Percentiles rank a stretch among this genome's conserved stretches.
These are phyloP conservation scores for Campoplex capitator DNA, from an alignment of 2,888 invertebrate species.

Conservation along the genomic window DNA sequence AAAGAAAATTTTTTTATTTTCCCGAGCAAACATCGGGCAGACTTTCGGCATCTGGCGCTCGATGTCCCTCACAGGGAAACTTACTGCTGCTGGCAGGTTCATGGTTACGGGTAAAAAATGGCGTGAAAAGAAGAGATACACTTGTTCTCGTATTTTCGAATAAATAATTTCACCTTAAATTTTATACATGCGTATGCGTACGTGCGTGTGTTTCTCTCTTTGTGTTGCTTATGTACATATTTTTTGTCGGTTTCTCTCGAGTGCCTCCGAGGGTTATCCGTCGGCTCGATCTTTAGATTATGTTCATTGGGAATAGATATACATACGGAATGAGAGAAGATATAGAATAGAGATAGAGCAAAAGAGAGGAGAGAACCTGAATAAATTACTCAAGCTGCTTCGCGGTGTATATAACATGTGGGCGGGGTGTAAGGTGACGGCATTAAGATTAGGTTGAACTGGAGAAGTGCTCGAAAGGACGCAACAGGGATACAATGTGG, in stretches of 20 bases:
- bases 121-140: constrained; percentile 59
- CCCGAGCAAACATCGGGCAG: neutral
- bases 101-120: constrained; percentile 22
- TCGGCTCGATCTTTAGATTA: constrained; percentile 65
- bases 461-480: constrained; percentile 55
- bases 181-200: neutral
- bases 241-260: constrained; percentile 31
- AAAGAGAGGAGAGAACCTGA: constrained; percentile 69
- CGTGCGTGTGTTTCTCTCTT: neutral
- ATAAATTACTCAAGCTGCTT: constrained; percentile 77
- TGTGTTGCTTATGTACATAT: neutral
- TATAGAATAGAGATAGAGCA: constrained; percentile 44
- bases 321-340: constrained; percentile 61
- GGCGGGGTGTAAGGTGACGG: constrained; percentile 70
- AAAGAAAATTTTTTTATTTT: constrained; percentile 18
- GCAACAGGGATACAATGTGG: constrained; percentile 46
- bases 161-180: constrained; percentile 58
- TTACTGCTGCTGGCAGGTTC: constrained; percentile 51
- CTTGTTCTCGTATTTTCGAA: constrained; percentile 56
- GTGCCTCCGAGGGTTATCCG: constrained; percentile 59
- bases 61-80: constrained; percentile 30
- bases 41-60: constrained; percentile 49
- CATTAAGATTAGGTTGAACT: constrained; percentile 76
- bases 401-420: constrained; percentile 69
- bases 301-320: constrained; percentile 69